Base-by-base conservation (phyloP, 2,888 invertebrate species). In the Ichneumon xanthorius region DNA sequence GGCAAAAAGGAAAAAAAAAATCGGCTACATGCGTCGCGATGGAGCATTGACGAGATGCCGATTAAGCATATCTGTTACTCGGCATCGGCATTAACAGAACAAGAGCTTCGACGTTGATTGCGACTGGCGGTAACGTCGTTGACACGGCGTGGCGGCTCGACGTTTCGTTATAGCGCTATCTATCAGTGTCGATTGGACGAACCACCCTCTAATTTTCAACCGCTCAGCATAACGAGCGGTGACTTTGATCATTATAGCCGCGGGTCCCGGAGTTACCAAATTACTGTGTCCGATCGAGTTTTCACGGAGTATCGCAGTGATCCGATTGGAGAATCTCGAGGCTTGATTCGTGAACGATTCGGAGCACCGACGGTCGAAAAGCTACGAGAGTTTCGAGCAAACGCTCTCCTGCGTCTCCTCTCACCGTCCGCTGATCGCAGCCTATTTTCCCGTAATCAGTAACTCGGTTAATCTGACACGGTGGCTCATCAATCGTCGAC, bases 381-480 rank as follows among this genome's bases (percentile, higher is more conserved):
- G 19, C 11, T 40, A 40, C 33, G 40, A 6, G 40, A 37, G 19
- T 19, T 22, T 33, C 30, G 48, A 40, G 22, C 4, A 33, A 72
- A 55, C 14, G 55, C 58, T 48, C 61, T 65, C 67, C 50, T 58
- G 19, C 30, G 16, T 40, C 55, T 82, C 50, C n/a, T 50, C 50
- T 87, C 83, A 9, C 11, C 40, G 40, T 79, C 30, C 75, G 87
- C 82, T 89, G 89, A 90, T 89, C 89, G 87, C 82, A 87, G 78
- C 80, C 85, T 86, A 85, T 88, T 90, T 89, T 89, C 84, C 53
- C 84, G 88, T 86, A 89, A 90, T 91, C 89, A 90, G 90, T 87
- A 88, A 88, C 87, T 82, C 84, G 84, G 87, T 90, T 90, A 90
- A 91, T 91, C 91, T 89, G 89, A 85, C 85, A 86, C 88, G 85